Percentiles rank a stretch among this genome's conserved stretches.
phyloP scores from a whole-genome alignment of 2,113 vertebrate species.

The Cnemophilus loriae region DNA sequence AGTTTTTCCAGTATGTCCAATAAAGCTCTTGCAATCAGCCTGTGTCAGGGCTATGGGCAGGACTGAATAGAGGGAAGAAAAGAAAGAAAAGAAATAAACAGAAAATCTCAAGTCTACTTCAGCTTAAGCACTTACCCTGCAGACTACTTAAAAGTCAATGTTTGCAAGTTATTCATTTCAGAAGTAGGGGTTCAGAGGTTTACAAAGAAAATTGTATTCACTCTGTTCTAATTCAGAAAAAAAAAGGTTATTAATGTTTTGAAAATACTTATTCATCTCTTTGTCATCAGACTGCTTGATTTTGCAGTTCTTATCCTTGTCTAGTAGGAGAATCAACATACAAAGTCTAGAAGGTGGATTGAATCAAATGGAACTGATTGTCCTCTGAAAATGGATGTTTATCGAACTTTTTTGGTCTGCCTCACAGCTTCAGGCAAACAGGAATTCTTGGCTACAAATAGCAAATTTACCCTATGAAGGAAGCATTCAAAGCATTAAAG shows the following conservation, averaged over 20 bases:
- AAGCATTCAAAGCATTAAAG: not conserved
- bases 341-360: not conserved
- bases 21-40: not conserved
- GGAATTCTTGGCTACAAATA: not conserved
- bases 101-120: not conserved
- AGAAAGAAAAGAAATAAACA: not conserved
- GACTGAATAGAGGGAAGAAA: not conserved
- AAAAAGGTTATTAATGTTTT: not conserved
- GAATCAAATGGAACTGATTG: not conserved
- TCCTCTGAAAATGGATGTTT: not conserved
- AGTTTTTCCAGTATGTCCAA: not conserved
- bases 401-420: not conserved
- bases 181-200: not conserved
- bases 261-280: not conserved
- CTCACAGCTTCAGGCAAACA: not conserved
- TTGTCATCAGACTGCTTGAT: not conserved
- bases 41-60: not conserved
- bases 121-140: not conserved
- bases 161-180: not conserved
- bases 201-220: not conserved
- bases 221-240: not conserved
- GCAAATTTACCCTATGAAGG: not conserved
- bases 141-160: not conserved
- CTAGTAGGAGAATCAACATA: not conserved
- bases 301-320: not conserved